These are phyloP conservation scores for Apistogramma diplotaenia DNA, from an alignment of 2,113 vertebrate species.

Conservation along the genomic window DNA sequence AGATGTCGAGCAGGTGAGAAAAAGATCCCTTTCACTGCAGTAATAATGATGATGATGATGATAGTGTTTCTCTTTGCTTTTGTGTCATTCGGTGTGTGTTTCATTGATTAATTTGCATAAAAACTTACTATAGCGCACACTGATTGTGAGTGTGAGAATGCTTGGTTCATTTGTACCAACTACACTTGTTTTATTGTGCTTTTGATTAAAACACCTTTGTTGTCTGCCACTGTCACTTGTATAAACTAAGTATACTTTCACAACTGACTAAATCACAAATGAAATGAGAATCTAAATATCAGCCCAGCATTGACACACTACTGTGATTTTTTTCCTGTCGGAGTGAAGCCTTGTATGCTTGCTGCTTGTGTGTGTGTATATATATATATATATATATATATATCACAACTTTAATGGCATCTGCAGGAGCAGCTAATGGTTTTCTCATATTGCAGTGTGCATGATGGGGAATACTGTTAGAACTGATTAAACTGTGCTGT, in stretches of 20 bases:
- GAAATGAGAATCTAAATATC: neutral
- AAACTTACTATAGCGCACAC: no score
- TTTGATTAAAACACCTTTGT: neutral
- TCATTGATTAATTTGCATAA: no score
- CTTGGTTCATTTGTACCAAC: neutral
- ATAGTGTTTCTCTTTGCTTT: slow-evolving; percentile 63
- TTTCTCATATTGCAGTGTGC: neutral
- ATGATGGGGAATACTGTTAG: neutral
- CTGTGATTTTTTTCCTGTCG: neutral
- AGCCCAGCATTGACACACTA: neutral
- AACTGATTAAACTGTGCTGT: neutral
- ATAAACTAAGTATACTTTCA: neutral
- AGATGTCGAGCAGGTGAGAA: slow-evolving; percentile 68
- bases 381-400: no score
- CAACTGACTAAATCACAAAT: neutral
- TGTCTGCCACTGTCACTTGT: neutral
- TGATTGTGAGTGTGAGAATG: neutral
- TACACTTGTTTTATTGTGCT: rapidly evolving
- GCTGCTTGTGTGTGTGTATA: no score
- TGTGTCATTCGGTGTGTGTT: slow-evolving; percentile 61
- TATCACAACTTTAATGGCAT: neutral
- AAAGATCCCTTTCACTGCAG: slow-evolving; percentile 52
- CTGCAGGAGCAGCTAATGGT: neutral
- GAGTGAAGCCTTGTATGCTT: neutral
- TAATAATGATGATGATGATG: slow-evolving; percentile 58